Conservation (phyloP, 2,797 vertebrate genomes). For the Acropternis orthonyx region DNA sequence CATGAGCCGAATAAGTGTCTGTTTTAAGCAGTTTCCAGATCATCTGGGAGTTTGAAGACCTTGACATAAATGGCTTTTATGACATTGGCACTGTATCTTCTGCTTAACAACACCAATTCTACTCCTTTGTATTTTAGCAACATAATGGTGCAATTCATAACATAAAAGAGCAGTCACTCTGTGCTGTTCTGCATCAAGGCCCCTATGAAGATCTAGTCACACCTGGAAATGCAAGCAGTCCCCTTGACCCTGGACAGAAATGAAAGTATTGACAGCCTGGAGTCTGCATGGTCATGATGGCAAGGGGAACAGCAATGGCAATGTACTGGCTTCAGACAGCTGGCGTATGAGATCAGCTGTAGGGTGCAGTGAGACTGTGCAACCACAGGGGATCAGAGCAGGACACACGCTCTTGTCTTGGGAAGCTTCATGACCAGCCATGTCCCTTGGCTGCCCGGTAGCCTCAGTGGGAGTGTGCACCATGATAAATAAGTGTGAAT, state of each 20-base stretch:
- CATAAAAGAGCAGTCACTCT: background rate
- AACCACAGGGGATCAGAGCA: accelerated
- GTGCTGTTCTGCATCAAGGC: background rate
- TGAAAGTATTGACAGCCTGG: background rate
- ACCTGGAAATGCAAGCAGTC: background rate
- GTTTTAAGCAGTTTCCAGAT: background rate
- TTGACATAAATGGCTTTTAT: background rate
- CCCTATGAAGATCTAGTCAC: background rate
- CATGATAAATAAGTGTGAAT: background rate
- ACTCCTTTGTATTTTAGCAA: background rate
- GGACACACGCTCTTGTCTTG: accelerated
- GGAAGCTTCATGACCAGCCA: background rate
- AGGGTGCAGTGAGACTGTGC: background rate
- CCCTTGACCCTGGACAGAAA: background rate
- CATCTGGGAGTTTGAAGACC: background rate
- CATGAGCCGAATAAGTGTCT: background rate
- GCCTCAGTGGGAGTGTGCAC: background rate
- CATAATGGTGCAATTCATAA: background rate
- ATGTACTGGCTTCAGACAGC: background rate
- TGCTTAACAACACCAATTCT: background rate
- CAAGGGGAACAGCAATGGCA: accelerated
- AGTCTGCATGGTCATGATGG: background rate
- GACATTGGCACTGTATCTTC: background rate
- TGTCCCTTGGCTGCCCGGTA: background rate
- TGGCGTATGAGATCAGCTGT: background rate